These are phyloP conservation scores for Wiebesia pumilae DNA, from an alignment of 1,140 invertebrate genomes.

Conservation along the genomic window DNA sequence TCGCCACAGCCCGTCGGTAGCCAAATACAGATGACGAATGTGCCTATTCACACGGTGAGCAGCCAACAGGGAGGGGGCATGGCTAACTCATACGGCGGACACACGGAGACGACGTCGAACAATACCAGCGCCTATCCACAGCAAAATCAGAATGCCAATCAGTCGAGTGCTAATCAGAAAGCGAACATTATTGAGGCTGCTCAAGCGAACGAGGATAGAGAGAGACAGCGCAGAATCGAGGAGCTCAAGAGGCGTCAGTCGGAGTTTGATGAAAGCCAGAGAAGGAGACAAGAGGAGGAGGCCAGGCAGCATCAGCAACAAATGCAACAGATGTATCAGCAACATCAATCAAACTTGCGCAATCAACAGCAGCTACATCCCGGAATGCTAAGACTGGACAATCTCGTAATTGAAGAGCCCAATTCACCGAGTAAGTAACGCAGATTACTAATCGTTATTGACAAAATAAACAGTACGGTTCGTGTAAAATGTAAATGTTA, in stretches of 20 bases:
- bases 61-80: constrained; percentile 61
- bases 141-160: constrained; percentile 60
- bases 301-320: constrained; percentile 68
- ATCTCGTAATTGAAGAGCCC: constrained; percentile 76
- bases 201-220: constrained; percentile 71
- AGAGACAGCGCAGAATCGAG: constrained; percentile 75
- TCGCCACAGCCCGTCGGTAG: constrained; percentile 64
- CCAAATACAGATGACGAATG: constrained; percentile 63
- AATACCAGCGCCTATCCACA: constrained; percentile 16
- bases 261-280: constrained; percentile 73
- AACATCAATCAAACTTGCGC: constrained; percentile 64
- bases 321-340: constrained; percentile 61
- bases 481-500: too few species aligned
- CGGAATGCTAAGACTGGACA: constrained; percentile 75
- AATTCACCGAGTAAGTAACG: constrained; percentile 64
- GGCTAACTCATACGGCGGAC: constrained; percentile 58
- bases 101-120: constrained; percentile 50
- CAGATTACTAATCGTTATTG: too few species aligned
- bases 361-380: constrained; percentile 66
- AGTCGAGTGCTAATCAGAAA: constrained; percentile 62
- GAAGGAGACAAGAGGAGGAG: constrained; percentile 75
- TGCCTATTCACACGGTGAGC: constrained; percentile 61
- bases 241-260: constrained; percentile 76
- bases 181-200: constrained; percentile 51
- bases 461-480: too few species aligned